Percentiles rank a stretch among this genome's conserved stretches.
phyloP scores from a whole-genome alignment of 2,797 vertebrate genomes.

The Rhabdomys pumilio region DNA sequence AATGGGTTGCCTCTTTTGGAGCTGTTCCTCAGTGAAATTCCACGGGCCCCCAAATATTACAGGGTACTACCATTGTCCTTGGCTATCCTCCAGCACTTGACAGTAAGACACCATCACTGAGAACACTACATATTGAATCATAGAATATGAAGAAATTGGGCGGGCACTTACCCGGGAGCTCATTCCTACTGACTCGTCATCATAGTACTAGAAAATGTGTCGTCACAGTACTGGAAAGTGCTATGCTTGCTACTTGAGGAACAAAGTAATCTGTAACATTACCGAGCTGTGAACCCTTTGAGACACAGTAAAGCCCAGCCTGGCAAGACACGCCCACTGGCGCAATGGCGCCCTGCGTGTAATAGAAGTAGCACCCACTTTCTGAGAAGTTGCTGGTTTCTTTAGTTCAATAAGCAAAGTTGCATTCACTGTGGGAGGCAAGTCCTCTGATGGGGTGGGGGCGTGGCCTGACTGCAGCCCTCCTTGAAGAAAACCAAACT shows the following conservation, averaged over 20 bases:
- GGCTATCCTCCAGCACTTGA: background rate
- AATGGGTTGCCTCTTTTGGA: background rate
- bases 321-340: background rate
- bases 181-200: background rate
- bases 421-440: background rate
- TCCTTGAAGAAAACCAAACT: constrained; percentile 27
- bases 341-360: background rate
- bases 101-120: background rate
- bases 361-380: background rate
- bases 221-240: no score
- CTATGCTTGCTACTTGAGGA: background rate
- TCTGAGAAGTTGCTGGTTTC: background rate
- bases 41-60: background rate
- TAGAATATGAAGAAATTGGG: background rate
- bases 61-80: no score
- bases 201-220: background rate
- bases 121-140: background rate
- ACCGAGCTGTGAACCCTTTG: background rate
- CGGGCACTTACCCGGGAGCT: background rate
- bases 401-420: background rate
- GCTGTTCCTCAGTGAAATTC: background rate
- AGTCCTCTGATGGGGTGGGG: background rate
- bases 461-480: background rate
- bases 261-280: background rate
- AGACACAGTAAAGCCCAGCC: no score